A percentile compares a stretch with the other conserved stretches of the same genome.
phyloP scores from a whole-genome alignment of 2,113 vertebrate species.

The Leucopsar rothschildi region DNA sequence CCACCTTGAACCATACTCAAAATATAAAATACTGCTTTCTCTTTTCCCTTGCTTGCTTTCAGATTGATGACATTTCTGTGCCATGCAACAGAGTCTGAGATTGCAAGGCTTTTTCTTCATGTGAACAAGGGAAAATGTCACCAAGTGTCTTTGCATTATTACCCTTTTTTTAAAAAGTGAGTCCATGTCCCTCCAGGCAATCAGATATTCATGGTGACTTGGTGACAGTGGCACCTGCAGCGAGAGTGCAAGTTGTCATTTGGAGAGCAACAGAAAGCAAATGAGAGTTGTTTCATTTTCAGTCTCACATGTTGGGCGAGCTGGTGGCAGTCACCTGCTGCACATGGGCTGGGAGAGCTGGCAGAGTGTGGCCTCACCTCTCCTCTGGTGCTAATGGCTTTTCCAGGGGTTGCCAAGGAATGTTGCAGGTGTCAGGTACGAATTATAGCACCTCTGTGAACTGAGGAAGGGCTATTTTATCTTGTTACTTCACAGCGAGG shows the following conservation, averaged over 20 bases:
- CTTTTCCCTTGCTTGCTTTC: neutral
- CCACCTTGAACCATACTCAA: neutral
- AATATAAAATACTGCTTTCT: neutral
- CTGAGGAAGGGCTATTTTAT: neutral
- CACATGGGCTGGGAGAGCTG: rapidly evolving
- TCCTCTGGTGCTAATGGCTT: neutral
- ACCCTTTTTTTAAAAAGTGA: neutral
- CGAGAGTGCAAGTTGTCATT: neutral
- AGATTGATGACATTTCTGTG: neutral
- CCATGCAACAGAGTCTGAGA: neutral
- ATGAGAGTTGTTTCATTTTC: neutral
- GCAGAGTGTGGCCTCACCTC: neutral
- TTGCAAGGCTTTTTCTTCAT: neutral
- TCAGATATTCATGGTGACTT: neutral
- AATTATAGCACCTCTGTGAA: neutral
- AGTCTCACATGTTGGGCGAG: rapidly evolving
- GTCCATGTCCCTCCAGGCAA: neutral
- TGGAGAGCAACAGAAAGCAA: neutral
- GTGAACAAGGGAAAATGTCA: neutral
- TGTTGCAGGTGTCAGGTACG: neutral
- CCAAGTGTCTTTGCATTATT: neutral
- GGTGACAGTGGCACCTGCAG: neutral
- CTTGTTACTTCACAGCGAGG: neutral
- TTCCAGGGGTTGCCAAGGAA: neutral
- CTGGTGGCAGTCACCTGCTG: neutral